Conservation (phyloP, 2,888 invertebrate genomes). For the Limnephilus rhombicus region DNA sequence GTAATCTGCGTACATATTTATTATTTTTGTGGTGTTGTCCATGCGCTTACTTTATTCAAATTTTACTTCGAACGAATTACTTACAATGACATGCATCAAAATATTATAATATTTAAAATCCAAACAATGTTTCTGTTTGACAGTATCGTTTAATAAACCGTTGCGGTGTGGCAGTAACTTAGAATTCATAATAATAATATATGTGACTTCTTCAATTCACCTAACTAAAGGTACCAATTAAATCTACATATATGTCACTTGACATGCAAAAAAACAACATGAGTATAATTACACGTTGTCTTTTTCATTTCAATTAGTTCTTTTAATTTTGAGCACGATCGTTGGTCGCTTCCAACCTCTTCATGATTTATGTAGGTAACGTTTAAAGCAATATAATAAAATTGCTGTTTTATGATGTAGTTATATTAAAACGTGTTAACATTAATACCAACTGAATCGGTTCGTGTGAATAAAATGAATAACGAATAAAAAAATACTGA, state of each 20-base stretch:
- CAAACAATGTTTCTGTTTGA: background rate
- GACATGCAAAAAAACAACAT: too few relatives aligned
- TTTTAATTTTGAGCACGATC: background rate
- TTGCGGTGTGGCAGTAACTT: background rate
- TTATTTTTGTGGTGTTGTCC: background rate
- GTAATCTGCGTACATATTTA: background rate
- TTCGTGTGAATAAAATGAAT: background rate
- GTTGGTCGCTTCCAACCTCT: background rate
- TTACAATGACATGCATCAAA: background rate
- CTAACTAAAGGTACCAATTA: background rate
- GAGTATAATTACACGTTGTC: background rate
- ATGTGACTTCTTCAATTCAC: background rate
- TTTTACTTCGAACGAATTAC: background rate
- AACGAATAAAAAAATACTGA: background rate
- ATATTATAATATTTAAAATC: background rate
- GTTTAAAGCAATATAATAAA: background rate
- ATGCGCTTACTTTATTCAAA: background rate
- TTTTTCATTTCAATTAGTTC: background rate
- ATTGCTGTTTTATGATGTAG: background rate
- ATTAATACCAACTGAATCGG: background rate
- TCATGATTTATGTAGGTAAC: too few relatives aligned
- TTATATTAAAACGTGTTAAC: background rate
- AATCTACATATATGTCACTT: too few relatives aligned
- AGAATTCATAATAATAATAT: background rate
- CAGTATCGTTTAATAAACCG: background rate